Evolutionary conservation across 2,888 invertebrate genomes (phyloP), one percentile per base, ranked within the genome.

Genomic region (Coleophora flavipennella): DNA sequence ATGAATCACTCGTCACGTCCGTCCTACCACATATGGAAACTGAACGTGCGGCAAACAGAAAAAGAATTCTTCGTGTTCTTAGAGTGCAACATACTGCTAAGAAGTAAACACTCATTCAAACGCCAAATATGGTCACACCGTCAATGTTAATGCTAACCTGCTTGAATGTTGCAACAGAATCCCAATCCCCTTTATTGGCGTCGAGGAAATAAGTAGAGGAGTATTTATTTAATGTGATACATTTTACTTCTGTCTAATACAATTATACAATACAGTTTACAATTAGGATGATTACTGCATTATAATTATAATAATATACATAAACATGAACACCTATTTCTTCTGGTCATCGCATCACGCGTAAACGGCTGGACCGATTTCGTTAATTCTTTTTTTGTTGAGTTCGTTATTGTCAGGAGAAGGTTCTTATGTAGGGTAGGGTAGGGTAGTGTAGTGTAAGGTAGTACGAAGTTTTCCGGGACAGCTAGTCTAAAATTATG

Each of bases 1-100:
- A 55, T 69, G 67, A 73, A 61, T 72, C 69, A 70, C 53, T 48
- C 45, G 39, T 37, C 73, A n/a, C n/a, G n/a, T n/a, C n/a, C n/a
- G 68, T 64, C 20, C 3, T 20, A 4, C 20, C 20, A 20, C 65
- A 74, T 67, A 74, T 53, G 69, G 36, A 45, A 43, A 48, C 59
- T 50, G 54, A 54, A 45, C 55, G 46, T 54, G 57, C 58, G 54
- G 45, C 46, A 49, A 55, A 46, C 48, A 55, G 56, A 65, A 65
- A 67, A 69, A 66, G 48, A 61, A 62, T 60, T 57, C 54, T 52
- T 55, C 57, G 51, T 49, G 56, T 48, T 49, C 55, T 51, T 55
- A 56, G 57, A 53, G n/a, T n/a, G 9, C 10, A 11, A 10, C 29
- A 29, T 55, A 55, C 59, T 51, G 53, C 54, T 51, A 20, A 20